Evolutionary conservation across 2,797 vertebrate species (phyloP), one percentile per base, ranked within the genome.

Genomic region (Pelodytes ibericus): DNA sequence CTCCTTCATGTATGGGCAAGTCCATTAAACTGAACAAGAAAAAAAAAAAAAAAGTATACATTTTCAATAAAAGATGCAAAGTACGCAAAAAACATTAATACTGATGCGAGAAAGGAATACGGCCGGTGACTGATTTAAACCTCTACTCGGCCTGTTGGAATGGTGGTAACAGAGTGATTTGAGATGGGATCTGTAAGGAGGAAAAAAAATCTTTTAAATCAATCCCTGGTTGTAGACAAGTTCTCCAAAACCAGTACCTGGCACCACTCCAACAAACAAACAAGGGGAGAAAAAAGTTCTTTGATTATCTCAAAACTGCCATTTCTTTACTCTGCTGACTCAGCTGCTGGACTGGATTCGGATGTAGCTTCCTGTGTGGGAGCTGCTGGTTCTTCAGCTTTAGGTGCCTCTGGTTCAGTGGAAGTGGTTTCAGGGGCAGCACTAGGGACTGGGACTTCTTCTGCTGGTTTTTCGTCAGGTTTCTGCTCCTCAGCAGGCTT

Each of bases 201-300:
- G 81, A 74, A 81, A 78, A 86, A 81, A 88, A 87, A 86, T 91
- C 91, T 90, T 90, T 93, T 94, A 91, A 95, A 91, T 95, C 95
- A 93, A 92, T 95, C 94, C 94, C 94, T 93, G 93, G 91, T 93
- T 93, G 92, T 91, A 91, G 92, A 94, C 90, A 91, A 94, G 94
- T 95, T 94, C 93, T 95, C 93, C 91, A 89, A 91, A 92, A 94
- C 93, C 94, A 93, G 87, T 90, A 92, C 86, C 91, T 94, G 95
- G 94, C 93, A 86, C 94, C 92, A 91, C 93, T 96, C 94, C 94
- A 92, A 92, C 91, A 89, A 91, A 95, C 92, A 93, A 94, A 92
- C 93, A 87, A 90, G 92, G 87, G 90, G 91, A 80, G 89, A 91
- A 88, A 77, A 92, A 88, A 91, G 92, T 94, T 92, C 91, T 92